Evolutionary conservation across 92 coral and sea anemone species (phyloP), one percentile per base, ranked within the genome.

Genomic region (Meandrina meandrites): DNA sequence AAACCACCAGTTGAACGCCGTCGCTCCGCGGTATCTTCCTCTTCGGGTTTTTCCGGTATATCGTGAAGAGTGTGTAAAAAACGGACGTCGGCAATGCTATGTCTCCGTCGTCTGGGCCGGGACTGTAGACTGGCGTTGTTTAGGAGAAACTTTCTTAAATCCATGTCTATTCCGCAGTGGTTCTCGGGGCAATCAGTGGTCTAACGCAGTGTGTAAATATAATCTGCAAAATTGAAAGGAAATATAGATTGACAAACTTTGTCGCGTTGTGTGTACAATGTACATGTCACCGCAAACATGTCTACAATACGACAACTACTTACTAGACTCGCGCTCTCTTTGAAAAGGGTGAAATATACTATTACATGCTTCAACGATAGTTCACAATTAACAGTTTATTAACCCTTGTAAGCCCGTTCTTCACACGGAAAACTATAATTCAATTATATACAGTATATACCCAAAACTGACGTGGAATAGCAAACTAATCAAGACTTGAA

Each of bases 1-100:
- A 37, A 10, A 56, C 75, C n/a, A 34, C 75, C 81, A 9, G 87
- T 75, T 7, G 87, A 84, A 24, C 40, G 81, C 2, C 81, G 81
- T 74, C 81, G 84, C 35, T 58, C 74, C 18, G 21, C 53, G 8
- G 53, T 5, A 2, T 84, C 73, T 21, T 85, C 87, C 78, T 91
- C 92, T 34, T 89, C 90, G 69, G 91, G 88, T 24, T 75, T 81
- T 69, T 92, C 93, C 27, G 91, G 91, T 37, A 90, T 92, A 21
- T 91, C 84, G 1, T 85, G 42, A 1, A 82, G 78, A 16, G 86
- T 54, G 62, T 84, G 81, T 31, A 79, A 64, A 60, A 71, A 82
- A 28, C 87, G 78, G 28, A 92, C 37, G 69, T 90, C 92, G 2
- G 93, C 91, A 53, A 92, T 83, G 51, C 93, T 92, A 48, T 89